A percentile compares a stretch with the other conserved stretches of the same genome.
These are phyloP conservation scores for Paracyclopina nana DNA, from an alignment of 1,140 invertebrate genomes.

Conservation along the genomic window DNA sequence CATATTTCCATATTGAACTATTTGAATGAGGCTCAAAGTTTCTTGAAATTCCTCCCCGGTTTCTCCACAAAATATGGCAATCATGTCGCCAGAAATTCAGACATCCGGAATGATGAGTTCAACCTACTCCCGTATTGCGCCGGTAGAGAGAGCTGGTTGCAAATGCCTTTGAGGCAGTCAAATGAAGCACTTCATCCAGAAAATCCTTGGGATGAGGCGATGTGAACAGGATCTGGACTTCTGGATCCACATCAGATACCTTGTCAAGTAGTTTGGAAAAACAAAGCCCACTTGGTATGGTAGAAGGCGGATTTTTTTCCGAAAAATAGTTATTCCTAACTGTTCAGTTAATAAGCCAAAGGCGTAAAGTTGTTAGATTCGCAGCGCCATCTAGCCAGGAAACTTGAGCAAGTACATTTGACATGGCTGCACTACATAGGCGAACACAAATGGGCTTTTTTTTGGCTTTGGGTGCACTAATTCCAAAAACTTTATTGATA, in stretches of 20 bases:
- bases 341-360: no score
- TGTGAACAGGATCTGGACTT: slow-evolving; percentile 84
- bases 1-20: slow-evolving; percentile 1
- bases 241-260: slow-evolving; percentile 60
- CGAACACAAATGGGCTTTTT: no score
- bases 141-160: slow-evolving; percentile 72
- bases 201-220: slow-evolving; percentile 98
- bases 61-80: slow-evolving; percentile 90
- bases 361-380: no score
- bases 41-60: slow-evolving; percentile 76
- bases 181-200: slow-evolving; percentile 65
- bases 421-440: no score
- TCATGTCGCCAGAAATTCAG: slow-evolving; percentile 78
- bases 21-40: slow-evolving; percentile 54
- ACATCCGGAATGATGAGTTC: slow-evolving; percentile 49
- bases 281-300: slow-evolving; percentile 55
- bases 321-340: no score
- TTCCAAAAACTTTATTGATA: no score
- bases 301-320: no score
- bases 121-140: slow-evolving; percentile 79
- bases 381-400: no score
- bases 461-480: no score
- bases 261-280: slow-evolving; percentile 68
- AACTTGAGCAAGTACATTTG: no score
- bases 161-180: slow-evolving; percentile 69